These are phyloP conservation scores for Drosophila subquinaria DNA, from an alignment of 2,888 invertebrate species.

Conservation along the genomic window DNA sequence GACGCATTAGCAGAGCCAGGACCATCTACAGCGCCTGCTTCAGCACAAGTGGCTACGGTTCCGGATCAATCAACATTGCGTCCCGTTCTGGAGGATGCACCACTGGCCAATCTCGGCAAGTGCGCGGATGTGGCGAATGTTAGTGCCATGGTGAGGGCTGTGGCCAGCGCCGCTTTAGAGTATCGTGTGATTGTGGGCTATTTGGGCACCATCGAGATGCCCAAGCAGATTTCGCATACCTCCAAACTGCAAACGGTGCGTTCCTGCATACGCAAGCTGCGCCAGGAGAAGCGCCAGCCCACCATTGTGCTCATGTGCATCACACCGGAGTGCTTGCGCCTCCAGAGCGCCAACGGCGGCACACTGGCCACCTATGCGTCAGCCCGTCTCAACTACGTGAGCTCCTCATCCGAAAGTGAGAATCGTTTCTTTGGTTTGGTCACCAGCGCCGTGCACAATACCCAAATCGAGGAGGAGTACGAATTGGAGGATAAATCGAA, in stretches of 20 bases:
- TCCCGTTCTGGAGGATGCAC: conserved; percentile 83
- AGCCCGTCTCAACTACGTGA: conserved; percentile 94
- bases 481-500: conserved; percentile 60
- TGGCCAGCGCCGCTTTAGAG: conserved; percentile 87
- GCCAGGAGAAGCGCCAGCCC: conserved; percentile 95
- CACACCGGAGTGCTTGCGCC: conserved; percentile 91
- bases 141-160: conserved; percentile 85
- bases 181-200: conserved; percentile 96
- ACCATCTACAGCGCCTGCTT: not conserved
- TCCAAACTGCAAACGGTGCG: conserved; percentile 92
- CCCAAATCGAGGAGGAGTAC: conserved; percentile 84
- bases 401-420: conserved; percentile 95
- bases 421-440: conserved; percentile 96
- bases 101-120: conserved; percentile 60
- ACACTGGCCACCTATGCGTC: conserved; percentile 95
- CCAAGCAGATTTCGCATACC: conserved; percentile 91
- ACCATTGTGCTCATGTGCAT: conserved; percentile 94
- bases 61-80: conserved; percentile 66
- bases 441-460: conserved; percentile 90
- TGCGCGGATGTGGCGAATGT: conserved; percentile 85
- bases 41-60: not conserved
- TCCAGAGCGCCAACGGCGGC: conserved; percentile 92
- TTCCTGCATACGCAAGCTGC: conserved; percentile 94
- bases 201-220: conserved; percentile 98
- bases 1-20: conserved; percentile 20